These are phyloP conservation scores for Ploceus nigricollis DNA, from an alignment of 2,113 vertebrate species.

Conservation along the genomic window DNA sequence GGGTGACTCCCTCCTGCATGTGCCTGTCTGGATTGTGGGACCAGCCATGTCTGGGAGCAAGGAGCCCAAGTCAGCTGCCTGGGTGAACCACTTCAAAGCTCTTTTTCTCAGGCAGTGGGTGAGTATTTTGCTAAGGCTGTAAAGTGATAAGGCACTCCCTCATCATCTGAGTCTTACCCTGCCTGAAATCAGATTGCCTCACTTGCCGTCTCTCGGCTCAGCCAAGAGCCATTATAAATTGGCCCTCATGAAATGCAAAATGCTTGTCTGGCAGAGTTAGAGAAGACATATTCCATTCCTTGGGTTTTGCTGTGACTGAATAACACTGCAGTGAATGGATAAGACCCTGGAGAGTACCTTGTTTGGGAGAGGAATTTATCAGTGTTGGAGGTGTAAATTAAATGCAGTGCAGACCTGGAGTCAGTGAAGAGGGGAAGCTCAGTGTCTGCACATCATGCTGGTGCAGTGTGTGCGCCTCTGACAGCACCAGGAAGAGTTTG, in stretches of 20 bases:
- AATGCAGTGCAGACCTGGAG: neutral
- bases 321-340: neutral
- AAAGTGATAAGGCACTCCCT: neutral
- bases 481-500: neutral
- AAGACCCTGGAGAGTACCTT: neutral
- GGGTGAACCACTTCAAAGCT: neutral
- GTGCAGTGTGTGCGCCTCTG: neutral
- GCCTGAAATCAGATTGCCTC: neutral
- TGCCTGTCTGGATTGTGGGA: neutral
- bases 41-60: fast-evolving
- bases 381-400: neutral
- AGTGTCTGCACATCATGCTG: neutral
- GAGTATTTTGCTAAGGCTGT: neutral
- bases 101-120: neutral
- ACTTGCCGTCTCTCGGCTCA: neutral
- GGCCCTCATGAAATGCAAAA: constrained; percentile 23
- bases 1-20: fast-evolving
- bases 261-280: constrained; percentile 16
- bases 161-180: neutral
- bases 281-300: constrained; percentile 10
- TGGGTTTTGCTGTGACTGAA: constrained; percentile 7
- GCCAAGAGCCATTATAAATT: neutral
- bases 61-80: neutral
- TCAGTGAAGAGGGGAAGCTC: neutral
- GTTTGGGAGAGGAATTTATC: constrained; percentile 39